phyloP scores from a whole-genome alignment of 2,113 vertebrate genomes.

The Furnarius figulus region DNA sequence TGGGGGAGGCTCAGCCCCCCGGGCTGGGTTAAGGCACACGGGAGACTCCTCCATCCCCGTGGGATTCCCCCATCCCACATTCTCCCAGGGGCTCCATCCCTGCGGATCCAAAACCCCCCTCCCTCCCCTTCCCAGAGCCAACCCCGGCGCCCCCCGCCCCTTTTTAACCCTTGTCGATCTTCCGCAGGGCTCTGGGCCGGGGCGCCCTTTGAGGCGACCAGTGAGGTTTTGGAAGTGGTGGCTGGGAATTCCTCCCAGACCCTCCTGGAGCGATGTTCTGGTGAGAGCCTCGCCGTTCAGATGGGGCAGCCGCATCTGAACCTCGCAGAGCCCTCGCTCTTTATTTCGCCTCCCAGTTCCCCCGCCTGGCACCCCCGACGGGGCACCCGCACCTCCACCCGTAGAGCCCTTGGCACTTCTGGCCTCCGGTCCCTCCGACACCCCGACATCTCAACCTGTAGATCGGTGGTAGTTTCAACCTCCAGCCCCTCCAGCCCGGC shows the following conservation, averaged over 20 bases:
- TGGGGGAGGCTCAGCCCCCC: too few relatives aligned
- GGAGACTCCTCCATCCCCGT: too few relatives aligned
- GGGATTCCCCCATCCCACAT: too few relatives aligned
- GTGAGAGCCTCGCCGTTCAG: neutral
- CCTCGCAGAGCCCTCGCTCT: neutral
- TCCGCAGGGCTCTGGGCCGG: neutral
- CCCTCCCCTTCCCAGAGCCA: neutral
- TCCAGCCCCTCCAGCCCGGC: too few relatives aligned
- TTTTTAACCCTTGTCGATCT: neutral
- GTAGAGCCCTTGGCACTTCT: too few relatives aligned
- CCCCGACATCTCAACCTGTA: too few relatives aligned
- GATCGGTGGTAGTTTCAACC: too few relatives aligned
- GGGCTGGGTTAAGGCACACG: too few relatives aligned
- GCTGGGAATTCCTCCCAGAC: constrained; percentile 5
- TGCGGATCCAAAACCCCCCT: neutral
- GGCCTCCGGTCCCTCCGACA: too few relatives aligned
- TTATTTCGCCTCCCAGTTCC: neutral
- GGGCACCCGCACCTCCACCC: neutral
- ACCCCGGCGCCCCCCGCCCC: neutral
- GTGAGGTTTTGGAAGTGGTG: neutral
- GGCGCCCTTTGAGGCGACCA: neutral
- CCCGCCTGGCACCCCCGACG: neutral
- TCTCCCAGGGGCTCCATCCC: neutral
- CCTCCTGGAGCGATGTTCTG: constrained; percentile 13
- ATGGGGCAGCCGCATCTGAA: neutral